These are phyloP conservation scores for Bombylius major DNA, from an alignment of 2,888 invertebrate genomes.

Conservation along the genomic window DNA sequence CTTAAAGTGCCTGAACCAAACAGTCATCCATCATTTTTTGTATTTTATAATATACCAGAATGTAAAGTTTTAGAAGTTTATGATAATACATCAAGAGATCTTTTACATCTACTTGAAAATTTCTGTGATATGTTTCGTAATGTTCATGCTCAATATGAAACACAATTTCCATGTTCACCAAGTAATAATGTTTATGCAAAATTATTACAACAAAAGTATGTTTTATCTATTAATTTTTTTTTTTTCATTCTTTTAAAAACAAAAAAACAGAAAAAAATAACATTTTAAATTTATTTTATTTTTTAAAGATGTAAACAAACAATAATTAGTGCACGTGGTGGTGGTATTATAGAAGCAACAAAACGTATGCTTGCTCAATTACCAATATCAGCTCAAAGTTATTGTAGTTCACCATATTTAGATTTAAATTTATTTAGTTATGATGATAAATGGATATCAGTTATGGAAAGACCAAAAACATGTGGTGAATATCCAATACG, in stretches of 20 bases:
- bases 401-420: constrained; percentile 83
- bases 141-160: constrained; percentile 67
- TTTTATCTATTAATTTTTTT: neutral
- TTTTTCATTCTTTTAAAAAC: neutral
- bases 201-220: constrained; percentile 43
- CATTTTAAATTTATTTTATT: constrained; percentile 5
- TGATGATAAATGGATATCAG: constrained; percentile 91
- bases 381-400: constrained; percentile 90
- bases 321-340: constrained; percentile 76
- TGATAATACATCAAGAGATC: constrained; percentile 75
- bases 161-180: constrained; percentile 81
- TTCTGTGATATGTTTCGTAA: constrained; percentile 89
- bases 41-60: constrained; percentile 76
- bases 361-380: constrained; percentile 79
- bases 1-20: constrained; percentile 64
- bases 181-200: constrained; percentile 79
- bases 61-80: constrained; percentile 77
- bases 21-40: constrained; percentile 79
- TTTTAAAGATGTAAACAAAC: constrained; percentile 66
- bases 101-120: constrained; percentile 75
- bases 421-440: constrained; percentile 86
- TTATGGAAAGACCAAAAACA: constrained; percentile 88
- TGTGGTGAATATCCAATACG: constrained; percentile 86
- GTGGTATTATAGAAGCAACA: constrained; percentile 81
- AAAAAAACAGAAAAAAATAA: neutral